Evolutionary conservation across 2,888 invertebrate species (phyloP), one percentile per base, ranked within the genome.

Genomic region (Pammene fasciana): DNA sequence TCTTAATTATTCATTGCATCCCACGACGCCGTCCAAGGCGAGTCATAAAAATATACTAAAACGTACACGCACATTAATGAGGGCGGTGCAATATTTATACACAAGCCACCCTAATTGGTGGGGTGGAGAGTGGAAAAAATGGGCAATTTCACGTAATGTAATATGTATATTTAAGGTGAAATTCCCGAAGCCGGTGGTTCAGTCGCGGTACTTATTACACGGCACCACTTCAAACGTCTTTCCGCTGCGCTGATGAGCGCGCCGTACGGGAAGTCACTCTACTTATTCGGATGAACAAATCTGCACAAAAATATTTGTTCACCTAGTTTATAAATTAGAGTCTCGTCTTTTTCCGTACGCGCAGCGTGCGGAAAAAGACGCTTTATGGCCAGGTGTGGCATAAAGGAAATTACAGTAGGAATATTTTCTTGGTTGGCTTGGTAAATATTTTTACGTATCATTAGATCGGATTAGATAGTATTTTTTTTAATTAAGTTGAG

Each of bases 71-170:
- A 90, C 91, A 87, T 91, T 92, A 92, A 92, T 90, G 91, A 90
- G 89, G 82, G 82, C 88, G 87, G 87, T 93, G 90, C 91, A 93
- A 92, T 93, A 92, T 93, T 92, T 92, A 93, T 93, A 91, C 90
- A 89, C 89, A 87, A 88, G 86, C 87, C 83, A 87, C 90, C 92
- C 92, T 93, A 93, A 93, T 93, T 92, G 93, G 88, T 89, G 86
- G 93, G 93, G 93, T 90, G 92, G 92, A 91, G 92, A 92, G 92
- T 91, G 92, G 89, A 92, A 92, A 93, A 93, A 93, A 92, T 92
- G 92, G 93, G 90, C 92, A 93, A 93, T 93, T 92, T 90, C 89
- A 90, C 92, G 92, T 92, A 92, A 92, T 92, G 90, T 92, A 91
- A 92, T 92, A 92, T 91, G 92, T 92, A 92, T 92, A 91, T 92